Evolutionary conservation across 2,113 vertebrate species (phyloP).

Genomic region (Sphyrna mokarran): DNA sequence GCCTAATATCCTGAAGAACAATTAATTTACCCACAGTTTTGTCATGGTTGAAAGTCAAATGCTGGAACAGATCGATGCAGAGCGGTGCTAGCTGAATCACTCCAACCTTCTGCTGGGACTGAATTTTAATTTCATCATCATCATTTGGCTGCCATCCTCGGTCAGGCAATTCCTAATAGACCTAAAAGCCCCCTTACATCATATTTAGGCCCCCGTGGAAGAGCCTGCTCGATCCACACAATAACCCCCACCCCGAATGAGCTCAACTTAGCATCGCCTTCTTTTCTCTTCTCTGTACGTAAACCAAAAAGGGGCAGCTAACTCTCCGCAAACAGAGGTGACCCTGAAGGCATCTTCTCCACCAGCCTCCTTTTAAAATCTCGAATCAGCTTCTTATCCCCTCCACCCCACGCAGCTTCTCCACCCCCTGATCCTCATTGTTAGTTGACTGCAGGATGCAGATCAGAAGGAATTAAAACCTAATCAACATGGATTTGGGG

Average conservation of each 20-base stretch:
- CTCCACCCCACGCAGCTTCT: constrained; percentile 43
- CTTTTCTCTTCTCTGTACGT: background rate
- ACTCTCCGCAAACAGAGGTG: constrained; percentile 56
- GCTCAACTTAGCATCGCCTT: constrained; percentile 47
- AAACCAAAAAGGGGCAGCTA: background rate
- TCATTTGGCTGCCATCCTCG: constrained; percentile 71
- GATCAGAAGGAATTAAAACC: constrained; percentile 59
- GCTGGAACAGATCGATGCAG: constrained; percentile 99
- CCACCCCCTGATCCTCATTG: constrained; percentile 67
- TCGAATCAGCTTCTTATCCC: constrained; percentile 58
- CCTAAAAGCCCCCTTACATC: constrained; percentile 56
- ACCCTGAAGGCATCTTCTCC: constrained; percentile 56
- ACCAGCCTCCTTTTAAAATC: constrained; percentile 57
- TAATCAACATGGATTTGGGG: background rate
- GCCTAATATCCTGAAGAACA: constrained; percentile 99
- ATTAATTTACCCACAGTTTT: constrained; percentile 99
- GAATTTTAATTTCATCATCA: constrained; percentile 93
- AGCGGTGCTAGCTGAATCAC: constrained; percentile 77
- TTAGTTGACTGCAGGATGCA: constrained; percentile 58
- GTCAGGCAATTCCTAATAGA: constrained; percentile 64
- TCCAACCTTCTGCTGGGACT: constrained; percentile 81
- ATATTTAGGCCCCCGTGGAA: constrained; percentile 50
- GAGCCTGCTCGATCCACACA: constrained; percentile 45
- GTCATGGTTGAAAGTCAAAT: constrained; percentile 99
- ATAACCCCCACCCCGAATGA: constrained; percentile 41